A percentile compares a stretch with the other conserved stretches of the same genome.
phyloP scores from a whole-genome alignment of 2,113 vertebrate species.

The Cranoglanis bouderius region DNA sequence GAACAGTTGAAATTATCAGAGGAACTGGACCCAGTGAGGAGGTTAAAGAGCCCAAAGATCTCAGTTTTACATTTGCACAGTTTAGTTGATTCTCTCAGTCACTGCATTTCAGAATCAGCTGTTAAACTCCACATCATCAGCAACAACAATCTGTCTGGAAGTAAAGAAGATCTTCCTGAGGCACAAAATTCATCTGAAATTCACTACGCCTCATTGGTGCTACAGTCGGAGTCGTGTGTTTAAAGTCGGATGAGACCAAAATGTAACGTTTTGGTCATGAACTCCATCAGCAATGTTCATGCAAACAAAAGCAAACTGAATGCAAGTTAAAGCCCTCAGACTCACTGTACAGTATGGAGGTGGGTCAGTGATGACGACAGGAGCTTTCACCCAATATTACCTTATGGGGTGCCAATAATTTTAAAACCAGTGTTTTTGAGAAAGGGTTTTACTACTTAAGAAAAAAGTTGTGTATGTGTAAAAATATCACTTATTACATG shows the following conservation, averaged over 20 bases:
- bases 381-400: background rate
- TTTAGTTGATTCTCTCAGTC: too few species aligned
- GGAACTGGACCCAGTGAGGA: background rate
- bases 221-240: background rate
- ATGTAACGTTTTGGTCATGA: background rate
- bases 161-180: background rate
- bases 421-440: too few species aligned
- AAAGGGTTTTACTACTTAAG: too few species aligned
- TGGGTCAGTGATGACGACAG: background rate
- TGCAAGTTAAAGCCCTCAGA: background rate
- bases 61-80: background rate
- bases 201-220: background rate
- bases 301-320: background rate
- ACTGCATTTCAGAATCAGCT: background rate
- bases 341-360: background rate
- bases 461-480: slow-evolving; percentile 15
- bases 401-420: background rate
- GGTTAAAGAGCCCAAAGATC: background rate
- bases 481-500: background rate
- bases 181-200: background rate
- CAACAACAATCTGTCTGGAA: background rate
- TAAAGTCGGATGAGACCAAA: background rate
- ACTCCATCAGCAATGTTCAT: background rate
- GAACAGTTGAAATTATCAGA: background rate
- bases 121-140: background rate